Evolutionary conservation across 2,888 invertebrate genomes (phyloP), one percentile per base, ranked within the genome.

Genomic region (Camponotus fellah): DNA sequence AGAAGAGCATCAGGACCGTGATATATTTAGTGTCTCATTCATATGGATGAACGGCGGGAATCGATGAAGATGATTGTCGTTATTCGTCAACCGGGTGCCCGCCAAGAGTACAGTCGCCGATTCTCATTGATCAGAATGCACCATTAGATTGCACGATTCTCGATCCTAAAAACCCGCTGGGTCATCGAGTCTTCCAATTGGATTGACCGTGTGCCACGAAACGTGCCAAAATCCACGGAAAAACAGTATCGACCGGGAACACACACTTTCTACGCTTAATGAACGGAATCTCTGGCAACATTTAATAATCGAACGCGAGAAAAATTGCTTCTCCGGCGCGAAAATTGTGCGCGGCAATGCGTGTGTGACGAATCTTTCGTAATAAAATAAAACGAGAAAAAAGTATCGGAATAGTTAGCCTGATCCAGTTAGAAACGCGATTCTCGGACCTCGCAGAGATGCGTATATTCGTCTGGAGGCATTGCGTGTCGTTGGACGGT

Each of bases 401-500:
- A 6, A 6, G 5, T 37, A 49, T 68, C 32, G 46, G 49, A 49
- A 9, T 80, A 72, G 37, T 46, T 72, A 49, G 72, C 72, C 71
- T 80, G 79, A 60, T 80, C 60, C 74, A 72, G 56, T 9, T 72
- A 80, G 37, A 60, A 49, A 62, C 71, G 71, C 71, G 71, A 46
- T 46, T 64, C 26, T 32, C 74, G 85, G 69, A 77, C 34, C 34
- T 49, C 60, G 60, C 62, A 71, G 86, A 90, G 86, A 93, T 93
- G 92, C 92, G 93, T 82, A 94, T 94, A 85, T 94, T 94, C 90
- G 93, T 92, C 84, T 94, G 94, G 93, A 93, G 93, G 83, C 92
- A 92, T 88, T 94, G 94, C 91, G 92, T 94, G 68, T 93, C 94
- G 68, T 91, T 93, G 85, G 93, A 94, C 88, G 94, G 94, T 93